Conservation (phyloP, 1,140 invertebrate genomes). For the Cyclina sinensis region DNA sequence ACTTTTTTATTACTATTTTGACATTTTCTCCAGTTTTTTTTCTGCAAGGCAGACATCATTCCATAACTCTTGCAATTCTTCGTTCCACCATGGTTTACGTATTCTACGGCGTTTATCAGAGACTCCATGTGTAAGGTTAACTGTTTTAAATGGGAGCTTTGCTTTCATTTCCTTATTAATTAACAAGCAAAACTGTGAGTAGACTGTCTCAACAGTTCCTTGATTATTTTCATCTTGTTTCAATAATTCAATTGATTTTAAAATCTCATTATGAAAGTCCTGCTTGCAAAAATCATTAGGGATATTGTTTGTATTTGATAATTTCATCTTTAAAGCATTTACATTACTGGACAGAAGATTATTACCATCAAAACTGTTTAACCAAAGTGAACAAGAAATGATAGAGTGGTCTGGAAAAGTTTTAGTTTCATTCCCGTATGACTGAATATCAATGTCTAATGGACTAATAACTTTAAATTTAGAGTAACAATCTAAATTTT, state of each 20-base stretch:
- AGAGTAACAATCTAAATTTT: neutral
- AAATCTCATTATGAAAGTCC: neutral
- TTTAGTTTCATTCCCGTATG: neutral
- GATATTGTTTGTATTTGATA: neutral
- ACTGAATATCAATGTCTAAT: neutral
- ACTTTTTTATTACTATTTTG: neutral
- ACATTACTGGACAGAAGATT: too few relatives aligned
- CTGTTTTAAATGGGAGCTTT: constrained; percentile 5
- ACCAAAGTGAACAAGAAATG: neutral
- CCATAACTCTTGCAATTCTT: constrained; percentile 1
- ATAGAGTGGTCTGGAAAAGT: neutral
- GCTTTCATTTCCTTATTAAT: neutral
- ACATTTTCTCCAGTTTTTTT: neutral
- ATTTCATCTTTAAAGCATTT: neutral
- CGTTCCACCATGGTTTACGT: constrained; percentile 30
- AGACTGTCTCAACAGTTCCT: too few relatives aligned
- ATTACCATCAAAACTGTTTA: neutral
- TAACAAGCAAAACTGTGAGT: neutral
- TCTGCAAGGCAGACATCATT: constrained; percentile 16
- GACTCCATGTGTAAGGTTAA: neutral
- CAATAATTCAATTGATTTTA: neutral
- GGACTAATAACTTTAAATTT: constrained; percentile 11
- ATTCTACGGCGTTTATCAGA: neutral
- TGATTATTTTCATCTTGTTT: neutral
- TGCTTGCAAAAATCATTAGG: constrained; percentile 5